A percentile compares a stretch with the other conserved stretches of the same genome.
phyloP scores from a whole-genome alignment of 2,113 vertebrate genomes.

The Coryphaenoides rupestris region DNA sequence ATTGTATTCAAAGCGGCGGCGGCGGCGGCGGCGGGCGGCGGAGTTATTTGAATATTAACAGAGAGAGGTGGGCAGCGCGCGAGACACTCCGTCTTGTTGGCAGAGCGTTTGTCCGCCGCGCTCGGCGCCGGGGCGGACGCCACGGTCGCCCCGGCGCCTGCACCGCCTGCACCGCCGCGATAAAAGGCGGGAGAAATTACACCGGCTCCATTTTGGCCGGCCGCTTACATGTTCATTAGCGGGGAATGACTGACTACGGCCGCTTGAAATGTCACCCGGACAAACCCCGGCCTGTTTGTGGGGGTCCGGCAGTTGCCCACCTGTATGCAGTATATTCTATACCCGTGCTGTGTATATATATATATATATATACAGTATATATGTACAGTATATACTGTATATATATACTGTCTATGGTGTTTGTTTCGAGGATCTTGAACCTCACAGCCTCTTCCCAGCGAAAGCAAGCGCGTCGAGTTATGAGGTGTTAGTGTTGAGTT shows the following conservation, averaged over 20 bases:
- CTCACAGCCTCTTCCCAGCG: too few species aligned
- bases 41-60: constrained; percentile 57
- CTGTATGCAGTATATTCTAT: too few species aligned
- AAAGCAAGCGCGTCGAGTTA: too few species aligned
- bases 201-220: constrained; percentile 39
- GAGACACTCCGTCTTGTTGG: constrained; percentile 62
- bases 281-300: too few species aligned
- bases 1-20: constrained; percentile 13
- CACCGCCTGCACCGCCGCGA: constrained; percentile 67
- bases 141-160: too few species aligned
- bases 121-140: constrained; percentile 62
- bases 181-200: constrained; percentile 68
- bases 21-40: constrained; percentile 34
- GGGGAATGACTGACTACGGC: constrained; percentile 59
- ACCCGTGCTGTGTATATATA: too few species aligned
- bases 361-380: too few species aligned
- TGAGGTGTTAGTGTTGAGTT: too few species aligned
- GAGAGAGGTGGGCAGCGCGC: constrained; percentile 48
- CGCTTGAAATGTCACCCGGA: constrained; percentile 64
- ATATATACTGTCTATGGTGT: too few species aligned
- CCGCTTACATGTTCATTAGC: constrained; percentile 65
- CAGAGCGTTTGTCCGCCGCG: constrained; percentile 59
- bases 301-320: too few species aligned
- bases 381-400: too few species aligned
- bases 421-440: too few species aligned